Evolutionary conservation across 2,113 vertebrate genomes (phyloP), one percentile per base, ranked within the genome.

Genomic region (human (Homo sapiens)): DNA sequence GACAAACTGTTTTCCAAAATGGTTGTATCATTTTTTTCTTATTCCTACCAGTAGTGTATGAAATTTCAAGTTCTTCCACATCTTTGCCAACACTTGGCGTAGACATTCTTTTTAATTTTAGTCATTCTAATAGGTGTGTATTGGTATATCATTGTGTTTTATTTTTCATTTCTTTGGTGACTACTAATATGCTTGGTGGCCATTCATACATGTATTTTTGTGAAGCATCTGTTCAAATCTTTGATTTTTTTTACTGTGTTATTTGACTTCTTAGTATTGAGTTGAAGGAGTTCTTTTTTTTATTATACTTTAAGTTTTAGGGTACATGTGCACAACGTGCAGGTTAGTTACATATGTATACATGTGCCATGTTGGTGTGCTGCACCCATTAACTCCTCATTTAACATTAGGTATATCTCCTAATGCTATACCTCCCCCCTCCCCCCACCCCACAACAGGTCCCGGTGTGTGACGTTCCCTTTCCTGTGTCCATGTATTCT

Each of bases 221-320:
- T 79, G 52, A 78, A 50, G 35, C n/a, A 3, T 78, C 43, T 75
- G 18, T 92, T 76, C 59, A 94, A 43, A 23, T 78, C 59, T 88
- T 94, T 70, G 38, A 18, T n/a, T 48, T 93, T 81, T 73, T 79
- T 18, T 16, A 73, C 43, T 61, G 50, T 83, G 12, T 73, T 75
- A 27, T 79, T 94, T 94, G 38, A 12, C 48, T 82, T 83, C n/a
- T 66, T 83, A 68, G 48, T 88, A 50, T 76, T 94, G 76, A 94
- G 25, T 78, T 94, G 6, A 87, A 45, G 25, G n/a, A 30, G 25
- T 90, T 78, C 25, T 96, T 72, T 45, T 45, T 45, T 45, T 45
- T 10, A 45, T 45, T 45, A 45, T 45, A 9, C 45, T 45, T 45
- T 45, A 45, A 45, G 45, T 8, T 45, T 45, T 10, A 45, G 45